Base-by-base conservation (phyloP, 1,140 invertebrate species). In the Drosophila kikkawai region DNA sequence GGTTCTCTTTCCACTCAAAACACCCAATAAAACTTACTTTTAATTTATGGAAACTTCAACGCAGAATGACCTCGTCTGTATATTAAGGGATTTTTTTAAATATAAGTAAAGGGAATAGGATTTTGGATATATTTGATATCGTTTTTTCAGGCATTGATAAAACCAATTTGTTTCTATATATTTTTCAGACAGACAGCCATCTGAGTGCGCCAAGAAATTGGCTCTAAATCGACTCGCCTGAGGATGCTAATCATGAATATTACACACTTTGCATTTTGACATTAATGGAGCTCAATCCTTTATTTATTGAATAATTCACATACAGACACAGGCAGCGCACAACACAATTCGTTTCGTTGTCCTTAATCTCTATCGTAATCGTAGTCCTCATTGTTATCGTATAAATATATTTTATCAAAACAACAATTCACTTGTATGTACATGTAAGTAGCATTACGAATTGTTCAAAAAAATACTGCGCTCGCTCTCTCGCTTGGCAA, bases 371-470 rank as follows among this genome's bases (percentile, higher is more conserved):
- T 76, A 53, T 45, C 45, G 51, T 67, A 76, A 69, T 44, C 41
- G 56, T 68, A 79, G 26, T 55, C 29, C 56, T 45, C 47, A 65
- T 17, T 13, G 58, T 68, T 67, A 42, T 59, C 57, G 50, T 70
- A 79, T 79, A 84, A 65, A 85, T 85, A 86, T 86, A 65, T 86
- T 41, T 73, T 85, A 85, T 87, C 84, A 88, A 87, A 88, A 87
- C 80, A 88, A 80, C 86, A 88, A 88, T 85, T 87, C 76, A 82
- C 67, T 67, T 67, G 80, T 79, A 64, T 79, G 68, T 68, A 59
- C 60, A 61, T 32, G 51, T 60, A 55, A 59, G 45, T 79, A 79
- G 63, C 67, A 64, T 69, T 64, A 64, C 47, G 56, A 78, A 55
- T 37, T 55, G 50, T 79, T 59, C 39, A 82, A 75, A 77, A 86